These are phyloP conservation scores for Cyclophora albipunctata DNA, from an alignment of 2,888 invertebrate genomes.

Conservation along the genomic window DNA sequence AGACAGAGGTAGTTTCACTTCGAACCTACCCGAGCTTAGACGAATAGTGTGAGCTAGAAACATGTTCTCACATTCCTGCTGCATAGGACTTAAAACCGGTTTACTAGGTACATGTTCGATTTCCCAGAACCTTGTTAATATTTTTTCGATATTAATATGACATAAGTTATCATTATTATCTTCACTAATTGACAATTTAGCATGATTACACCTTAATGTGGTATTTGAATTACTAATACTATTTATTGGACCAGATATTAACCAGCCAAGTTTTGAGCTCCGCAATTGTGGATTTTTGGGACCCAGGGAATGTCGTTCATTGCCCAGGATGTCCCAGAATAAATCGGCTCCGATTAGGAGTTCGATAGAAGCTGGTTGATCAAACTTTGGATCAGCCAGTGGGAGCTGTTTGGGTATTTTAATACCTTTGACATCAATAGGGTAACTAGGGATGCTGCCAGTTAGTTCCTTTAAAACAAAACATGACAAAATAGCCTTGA, in stretches of 20 bases:
- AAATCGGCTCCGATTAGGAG: background rate
- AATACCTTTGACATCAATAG: background rate
- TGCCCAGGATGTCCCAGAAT: constrained; percentile 12
- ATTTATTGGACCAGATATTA: constrained; percentile 12
- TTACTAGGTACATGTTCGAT: background rate
- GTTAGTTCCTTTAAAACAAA: constrained; percentile 7
- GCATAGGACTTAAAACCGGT: too few species aligned
- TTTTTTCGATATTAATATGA: too few species aligned
- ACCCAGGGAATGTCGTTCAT: constrained; percentile 7
- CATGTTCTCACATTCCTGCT: too few species aligned
- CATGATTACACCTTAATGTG: too few species aligned
- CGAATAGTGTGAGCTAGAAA: too few species aligned
- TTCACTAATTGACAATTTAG: background rate
- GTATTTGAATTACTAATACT: too few species aligned
- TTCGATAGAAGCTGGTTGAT: background rate
- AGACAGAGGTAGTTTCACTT: background rate
- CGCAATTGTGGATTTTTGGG: constrained; percentile 5
- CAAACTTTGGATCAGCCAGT: background rate
- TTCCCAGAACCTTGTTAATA: background rate
- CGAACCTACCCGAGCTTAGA: background rate
- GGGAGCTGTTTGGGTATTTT: background rate
- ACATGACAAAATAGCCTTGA: constrained; percentile 9
- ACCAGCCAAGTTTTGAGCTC: constrained; percentile 13
- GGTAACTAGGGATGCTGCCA: background rate
- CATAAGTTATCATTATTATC: background rate